A percentile compares a stretch with the other conserved stretches of the same genome.
Conservation (phyloP, 2,113 vertebrate species). For the Mastomys natalensis region DNA sequence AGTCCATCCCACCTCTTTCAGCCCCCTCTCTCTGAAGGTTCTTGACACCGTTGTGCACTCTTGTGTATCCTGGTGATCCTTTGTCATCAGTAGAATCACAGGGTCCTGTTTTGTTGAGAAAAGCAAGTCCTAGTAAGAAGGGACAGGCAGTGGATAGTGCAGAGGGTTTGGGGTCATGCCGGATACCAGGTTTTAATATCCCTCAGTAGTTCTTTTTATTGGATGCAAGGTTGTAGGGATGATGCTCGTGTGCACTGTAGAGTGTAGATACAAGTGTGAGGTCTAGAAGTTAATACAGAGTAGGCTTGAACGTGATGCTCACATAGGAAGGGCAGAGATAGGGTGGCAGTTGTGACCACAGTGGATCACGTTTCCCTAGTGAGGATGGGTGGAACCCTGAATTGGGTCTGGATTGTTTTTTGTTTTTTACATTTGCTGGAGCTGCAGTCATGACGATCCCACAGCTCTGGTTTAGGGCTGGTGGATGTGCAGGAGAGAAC, state of each 20-base stretch:
- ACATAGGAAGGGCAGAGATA: not conserved
- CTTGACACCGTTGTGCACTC: no score
- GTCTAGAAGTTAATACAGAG: rapidly evolving
- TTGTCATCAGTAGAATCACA: not conserved
- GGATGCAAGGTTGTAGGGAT: not conserved
- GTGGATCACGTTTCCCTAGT: not conserved
- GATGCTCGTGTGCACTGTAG: rapidly evolving
- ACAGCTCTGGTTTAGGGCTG: not conserved
- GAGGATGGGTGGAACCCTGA: not conserved
- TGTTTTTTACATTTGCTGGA: not conserved
- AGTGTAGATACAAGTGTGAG: not conserved
- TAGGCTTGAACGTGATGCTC: no score
- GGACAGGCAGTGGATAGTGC: not conserved
- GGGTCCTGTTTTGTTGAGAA: not conserved
- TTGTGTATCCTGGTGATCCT: not conserved
- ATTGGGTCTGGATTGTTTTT: not conserved
- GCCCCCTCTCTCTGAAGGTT: not conserved
- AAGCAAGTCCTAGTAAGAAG: not conserved
- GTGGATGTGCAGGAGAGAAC: not conserved
- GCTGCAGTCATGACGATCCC: not conserved
- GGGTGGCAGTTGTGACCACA: not conserved
- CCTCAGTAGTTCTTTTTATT: not conserved
- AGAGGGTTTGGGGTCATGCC: not conserved
- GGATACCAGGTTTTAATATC: not conserved
- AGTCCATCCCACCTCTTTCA: no score